Evolutionary conservation across 2,113 vertebrate genomes (phyloP), one percentile per base, ranked within the genome.

Genomic region (Heterochromis multidens): DNA sequence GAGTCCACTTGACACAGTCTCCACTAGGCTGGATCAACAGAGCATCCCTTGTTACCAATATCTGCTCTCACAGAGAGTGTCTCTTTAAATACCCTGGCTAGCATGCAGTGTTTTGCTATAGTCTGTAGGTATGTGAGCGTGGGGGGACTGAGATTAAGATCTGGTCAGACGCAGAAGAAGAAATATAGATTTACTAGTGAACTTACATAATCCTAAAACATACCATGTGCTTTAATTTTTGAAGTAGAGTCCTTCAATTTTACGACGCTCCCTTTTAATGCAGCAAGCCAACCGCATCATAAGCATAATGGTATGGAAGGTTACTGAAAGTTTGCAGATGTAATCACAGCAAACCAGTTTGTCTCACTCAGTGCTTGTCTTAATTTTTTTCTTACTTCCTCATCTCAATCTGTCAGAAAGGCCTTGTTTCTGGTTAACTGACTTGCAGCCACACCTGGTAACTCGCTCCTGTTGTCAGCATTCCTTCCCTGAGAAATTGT

Each of bases 401-500:
- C 84, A 78, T 92, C 85, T 79, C 83, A 72, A 78, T 90, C 87
- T 91, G 93, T 93, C 91, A 94, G 86, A 94, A 89, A 95, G 86
- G 43, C 86, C 94, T 96, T 94, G 94, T 97, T 97, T 96, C 95
- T 95, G 93, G 93, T 95, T 95, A 95, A 95, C 94, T 94, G 94
- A 96, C 95, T 96, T 87, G 87, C 89, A 91, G 96, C 96, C 94
- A 93, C 97, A 97, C 97, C 97, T 97, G 96, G 96, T 95, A 97
- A 97, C 96, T 90, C 93, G 84, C 88, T 96, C 94, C 92, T 96
- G 95, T 91, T 90, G 93, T 96, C 93, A 96, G 93, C 92, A 96
- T 96, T 98, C 96, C 93, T 97, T 95, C 85, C 89, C 93, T 93
- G 95, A 93, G 93, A 96, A 96, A 96, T 95, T 90, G 91, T 94